Evolutionary conservation across 2,888 invertebrate species (phyloP).

Genomic region (Eutolmus rufibarbis): DNA sequence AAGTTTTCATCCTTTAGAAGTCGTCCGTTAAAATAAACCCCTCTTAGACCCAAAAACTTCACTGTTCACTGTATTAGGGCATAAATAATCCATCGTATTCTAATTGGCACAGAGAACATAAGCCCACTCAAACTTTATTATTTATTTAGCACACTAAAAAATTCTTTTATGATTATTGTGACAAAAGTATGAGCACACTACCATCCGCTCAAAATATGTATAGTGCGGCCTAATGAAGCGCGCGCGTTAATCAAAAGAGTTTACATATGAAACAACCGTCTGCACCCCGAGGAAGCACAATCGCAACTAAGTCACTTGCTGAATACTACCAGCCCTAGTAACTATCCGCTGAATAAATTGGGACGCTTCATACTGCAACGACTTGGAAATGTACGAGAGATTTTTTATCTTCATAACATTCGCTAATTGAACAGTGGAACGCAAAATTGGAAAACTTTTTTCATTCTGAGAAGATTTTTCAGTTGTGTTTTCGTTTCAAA

Average conservation of each 20-base stretch:
- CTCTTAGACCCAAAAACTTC: no score
- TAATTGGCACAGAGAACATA: no score
- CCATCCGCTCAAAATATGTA: neutral
- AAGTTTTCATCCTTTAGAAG: no score
- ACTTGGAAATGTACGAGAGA: neutral
- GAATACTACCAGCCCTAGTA: neutral
- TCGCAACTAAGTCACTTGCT: neutral
- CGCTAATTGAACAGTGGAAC: neutral
- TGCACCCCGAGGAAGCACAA: neutral
- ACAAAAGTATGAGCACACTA: neutral
- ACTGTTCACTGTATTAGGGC: no score
- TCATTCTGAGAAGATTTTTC: no score
- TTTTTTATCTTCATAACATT: neutral
- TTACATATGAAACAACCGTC: neutral
- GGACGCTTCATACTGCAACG: neutral
- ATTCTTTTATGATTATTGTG: neutral
- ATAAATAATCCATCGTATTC: no score
- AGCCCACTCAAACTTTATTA: no score
- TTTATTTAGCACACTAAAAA: neutral
- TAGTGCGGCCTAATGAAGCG: neutral
- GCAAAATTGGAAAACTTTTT: neutral
- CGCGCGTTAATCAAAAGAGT: neutral
- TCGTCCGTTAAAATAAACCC: no score
- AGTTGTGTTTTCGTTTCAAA: no score
- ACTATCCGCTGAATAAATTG: neutral